A percentile compares a stretch with the other conserved stretches of the same genome.
Evolutionary conservation across 2,888 invertebrate species (phyloP).

Genomic region (Hyles lineata): DNA sequence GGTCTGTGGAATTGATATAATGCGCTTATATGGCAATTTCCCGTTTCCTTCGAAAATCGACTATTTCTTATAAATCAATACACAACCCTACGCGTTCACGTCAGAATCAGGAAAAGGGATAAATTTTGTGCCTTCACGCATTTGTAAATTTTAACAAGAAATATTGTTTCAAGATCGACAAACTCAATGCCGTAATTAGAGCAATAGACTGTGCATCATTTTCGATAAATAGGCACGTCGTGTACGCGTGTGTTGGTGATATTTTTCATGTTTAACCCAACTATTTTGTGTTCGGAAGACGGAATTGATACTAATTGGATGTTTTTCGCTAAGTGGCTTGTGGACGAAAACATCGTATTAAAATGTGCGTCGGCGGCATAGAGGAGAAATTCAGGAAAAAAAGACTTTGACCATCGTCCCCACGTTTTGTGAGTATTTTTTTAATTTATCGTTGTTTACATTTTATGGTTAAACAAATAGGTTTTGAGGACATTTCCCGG

Average conservation of each 20-base stretch:
- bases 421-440: conserved; percentile 5
- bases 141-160: conserved; percentile 42
- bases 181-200: conserved; percentile 18
- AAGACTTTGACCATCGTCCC: conserved; percentile 5
- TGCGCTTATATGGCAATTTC: too few species aligned
- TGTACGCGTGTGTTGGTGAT: conserved; percentile 2
- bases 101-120: conserved; percentile 53
- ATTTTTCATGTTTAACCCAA: neutral
- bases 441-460: conserved; percentile 9
- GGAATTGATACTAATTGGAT: conserved; percentile 24
- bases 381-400: conserved; percentile 19
- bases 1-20: neutral
- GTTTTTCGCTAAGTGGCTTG: conserved; percentile 6
- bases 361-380: conserved; percentile 14
- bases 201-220: conserved; percentile 10
- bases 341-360: conserved; percentile 15
- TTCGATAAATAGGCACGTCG: neutral
- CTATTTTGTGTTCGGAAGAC: conserved; percentile 18
- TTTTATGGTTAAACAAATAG: conserved; percentile 14
- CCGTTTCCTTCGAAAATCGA: neutral
- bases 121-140: conserved; percentile 55
- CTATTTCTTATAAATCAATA: neutral
- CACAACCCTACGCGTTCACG: conserved; percentile 47
- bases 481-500: conserved; percentile 3
- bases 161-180: conserved; percentile 25